Percentiles rank a stretch among this genome's conserved stretches.
Evolutionary conservation across 2,888 invertebrate species (phyloP).

Genomic region (Perdita meconis): DNA sequence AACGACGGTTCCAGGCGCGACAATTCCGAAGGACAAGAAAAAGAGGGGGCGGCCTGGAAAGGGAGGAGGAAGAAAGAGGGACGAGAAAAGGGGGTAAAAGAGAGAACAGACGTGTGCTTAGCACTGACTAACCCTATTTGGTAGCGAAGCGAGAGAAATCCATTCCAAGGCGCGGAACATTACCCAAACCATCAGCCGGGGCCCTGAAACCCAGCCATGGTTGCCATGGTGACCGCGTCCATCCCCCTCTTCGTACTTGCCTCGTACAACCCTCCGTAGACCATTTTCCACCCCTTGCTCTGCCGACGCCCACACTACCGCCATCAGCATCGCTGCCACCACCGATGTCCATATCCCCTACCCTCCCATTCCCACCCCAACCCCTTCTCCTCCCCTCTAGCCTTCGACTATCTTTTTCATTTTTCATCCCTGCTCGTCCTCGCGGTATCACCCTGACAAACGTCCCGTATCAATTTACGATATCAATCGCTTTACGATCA

Average conservation of each 20-base stretch:
- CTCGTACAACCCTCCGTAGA: constrained; percentile 66
- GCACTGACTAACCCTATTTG: constrained; percentile 78
- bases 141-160: constrained; percentile 78
- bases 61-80: background rate
- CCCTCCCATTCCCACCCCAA: constrained; percentile 27
- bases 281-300: constrained; percentile 64
- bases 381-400: background rate
- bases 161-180: constrained; percentile 79
- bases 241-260: constrained; percentile 71
- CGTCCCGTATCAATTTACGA: constrained; percentile 67
- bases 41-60: too few relatives aligned
- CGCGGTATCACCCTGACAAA: constrained; percentile 42
- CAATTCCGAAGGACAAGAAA: background rate
- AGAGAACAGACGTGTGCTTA: constrained; percentile 71
- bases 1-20: constrained; percentile 14
- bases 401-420: constrained; percentile 41
- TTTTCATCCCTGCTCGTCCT: constrained; percentile 37
- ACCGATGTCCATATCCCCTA: constrained; percentile 43
- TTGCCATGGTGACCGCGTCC: constrained; percentile 82
- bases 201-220: constrained; percentile 80
- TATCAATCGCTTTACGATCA: constrained; percentile 67
- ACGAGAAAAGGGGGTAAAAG: constrained; percentile 28
- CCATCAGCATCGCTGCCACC: constrained; percentile 54
- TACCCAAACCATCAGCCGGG: constrained; percentile 76
- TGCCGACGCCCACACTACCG: constrained; percentile 64